phyloP scores from a whole-genome alignment of 2,113 vertebrate genomes.

The Chionodraco myersi region DNA sequence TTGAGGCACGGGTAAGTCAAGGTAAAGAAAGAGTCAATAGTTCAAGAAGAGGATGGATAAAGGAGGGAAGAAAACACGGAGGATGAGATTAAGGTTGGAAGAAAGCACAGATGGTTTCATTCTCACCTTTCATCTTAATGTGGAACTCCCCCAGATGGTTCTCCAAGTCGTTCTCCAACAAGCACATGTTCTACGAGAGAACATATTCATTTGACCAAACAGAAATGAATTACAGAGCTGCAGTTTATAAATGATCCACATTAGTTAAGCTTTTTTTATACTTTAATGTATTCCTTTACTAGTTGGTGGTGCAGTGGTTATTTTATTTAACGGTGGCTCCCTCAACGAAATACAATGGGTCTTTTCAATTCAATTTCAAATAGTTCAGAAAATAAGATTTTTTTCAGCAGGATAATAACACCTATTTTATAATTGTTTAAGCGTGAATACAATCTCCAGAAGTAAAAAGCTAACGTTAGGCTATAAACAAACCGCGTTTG shows the following conservation, averaged over 20 bases:
- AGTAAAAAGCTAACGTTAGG: neutral
- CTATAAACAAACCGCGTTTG: neutral
- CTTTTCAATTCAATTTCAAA: neutral
- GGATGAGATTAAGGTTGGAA: neutral
- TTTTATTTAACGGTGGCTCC: neutral
- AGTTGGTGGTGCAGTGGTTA: neutral
- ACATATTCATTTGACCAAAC: neutral
- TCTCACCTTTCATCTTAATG: constrained; percentile 94
- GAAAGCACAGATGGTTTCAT: neutral
- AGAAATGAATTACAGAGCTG: neutral
- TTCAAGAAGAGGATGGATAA: neutral
- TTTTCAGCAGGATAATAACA: neutral
- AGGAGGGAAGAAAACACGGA: too few species aligned
- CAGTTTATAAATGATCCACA: neutral
- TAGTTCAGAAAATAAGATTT: too few species aligned
- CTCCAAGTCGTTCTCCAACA: constrained; percentile 94
- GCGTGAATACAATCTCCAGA: neutral
- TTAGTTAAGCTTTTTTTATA: neutral
- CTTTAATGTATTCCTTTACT: too few species aligned
- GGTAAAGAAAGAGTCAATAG: neutral
- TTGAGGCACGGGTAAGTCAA: neutral
- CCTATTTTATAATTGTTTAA: neutral
- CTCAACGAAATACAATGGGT: neutral
- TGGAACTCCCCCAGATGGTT: constrained; percentile 97
- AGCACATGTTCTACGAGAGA: constrained; percentile 91